phyloP scores from a whole-genome alignment of 2,113 vertebrate genomes.

The Oncorhynchus clarkii region DNA sequence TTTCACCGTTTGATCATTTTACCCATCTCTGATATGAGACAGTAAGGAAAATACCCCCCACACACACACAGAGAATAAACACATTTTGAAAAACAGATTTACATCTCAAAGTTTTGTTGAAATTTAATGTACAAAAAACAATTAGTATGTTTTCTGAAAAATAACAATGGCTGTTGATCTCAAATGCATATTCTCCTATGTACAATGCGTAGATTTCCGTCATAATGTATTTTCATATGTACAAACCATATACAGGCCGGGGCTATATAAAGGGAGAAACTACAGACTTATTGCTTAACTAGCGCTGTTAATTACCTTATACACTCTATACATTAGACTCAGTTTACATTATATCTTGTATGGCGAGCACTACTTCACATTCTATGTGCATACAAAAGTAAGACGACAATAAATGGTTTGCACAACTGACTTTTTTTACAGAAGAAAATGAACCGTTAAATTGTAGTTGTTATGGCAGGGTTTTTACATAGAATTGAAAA shows the following conservation, averaged over 20 bases:
- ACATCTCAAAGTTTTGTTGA: constrained; percentile 41
- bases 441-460: constrained; percentile 22
- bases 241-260: constrained; percentile 70
- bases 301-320: constrained; percentile 66
- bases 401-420: constrained; percentile 48
- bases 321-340: constrained; percentile 57
- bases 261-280: constrained; percentile 72
- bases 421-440: constrained; percentile 46
- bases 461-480: constrained; percentile 1
- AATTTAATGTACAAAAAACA: constrained; percentile 78
- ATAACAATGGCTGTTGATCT: constrained; percentile 74
- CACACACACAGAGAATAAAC: constrained; percentile 3
- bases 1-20: not conserved
- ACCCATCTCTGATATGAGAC: not conserved
- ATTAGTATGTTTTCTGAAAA: constrained; percentile 72
- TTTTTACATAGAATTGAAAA: constrained; percentile 35
- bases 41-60: not conserved
- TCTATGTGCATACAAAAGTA: constrained; percentile 56
- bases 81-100: not conserved
- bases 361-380: constrained; percentile 63
- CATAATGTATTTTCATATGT: constrained; percentile 57
- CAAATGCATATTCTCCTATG: constrained; percentile 68
- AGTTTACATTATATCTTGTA: constrained; percentile 55
- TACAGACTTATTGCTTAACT: constrained; percentile 80
- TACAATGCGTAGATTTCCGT: constrained; percentile 59